These are phyloP conservation scores for Azemiops feae DNA, from an alignment of 2,113 vertebrate genomes.

Conservation along the genomic window DNA sequence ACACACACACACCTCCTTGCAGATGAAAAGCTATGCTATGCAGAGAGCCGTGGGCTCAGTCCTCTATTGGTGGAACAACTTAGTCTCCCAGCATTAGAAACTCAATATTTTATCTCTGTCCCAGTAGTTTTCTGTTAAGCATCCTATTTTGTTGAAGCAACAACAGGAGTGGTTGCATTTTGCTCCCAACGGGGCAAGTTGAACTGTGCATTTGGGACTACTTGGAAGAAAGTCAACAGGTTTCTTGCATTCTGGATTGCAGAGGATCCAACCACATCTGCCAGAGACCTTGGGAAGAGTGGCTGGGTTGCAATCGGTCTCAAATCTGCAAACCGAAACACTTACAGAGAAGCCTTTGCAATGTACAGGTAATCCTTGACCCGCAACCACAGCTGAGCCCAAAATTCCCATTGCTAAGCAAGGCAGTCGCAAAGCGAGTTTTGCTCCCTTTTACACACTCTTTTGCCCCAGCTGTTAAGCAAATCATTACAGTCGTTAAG, in stretches of 20 bases:
- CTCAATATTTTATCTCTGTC: background rate
- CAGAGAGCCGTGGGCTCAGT: background rate
- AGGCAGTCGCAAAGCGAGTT: too few relatives aligned
- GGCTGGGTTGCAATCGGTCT: background rate
- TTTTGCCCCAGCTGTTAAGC: too few relatives aligned
- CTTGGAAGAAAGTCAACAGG: background rate
- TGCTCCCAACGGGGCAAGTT: background rate
- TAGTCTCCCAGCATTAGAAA: background rate
- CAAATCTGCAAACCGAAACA: too few relatives aligned
- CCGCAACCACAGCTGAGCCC: too few relatives aligned
- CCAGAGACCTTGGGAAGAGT: background rate
- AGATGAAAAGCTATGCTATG: background rate
- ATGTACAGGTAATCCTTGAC: too few relatives aligned
- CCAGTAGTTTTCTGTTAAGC: background rate
- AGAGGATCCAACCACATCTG: background rate
- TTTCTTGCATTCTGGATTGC: background rate
- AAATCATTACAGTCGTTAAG: too few relatives aligned
- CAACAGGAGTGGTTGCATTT: background rate
- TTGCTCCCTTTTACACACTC: too few relatives aligned
- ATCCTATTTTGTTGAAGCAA: background rate
- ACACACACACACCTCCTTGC: background rate
- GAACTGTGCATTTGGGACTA: background rate
- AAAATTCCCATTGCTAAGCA: too few relatives aligned
- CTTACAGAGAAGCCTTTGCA: background rate
- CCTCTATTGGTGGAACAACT: background rate